Conservation (phyloP, 2,888 invertebrate species). For the Ceriagrion tenellum region DNA sequence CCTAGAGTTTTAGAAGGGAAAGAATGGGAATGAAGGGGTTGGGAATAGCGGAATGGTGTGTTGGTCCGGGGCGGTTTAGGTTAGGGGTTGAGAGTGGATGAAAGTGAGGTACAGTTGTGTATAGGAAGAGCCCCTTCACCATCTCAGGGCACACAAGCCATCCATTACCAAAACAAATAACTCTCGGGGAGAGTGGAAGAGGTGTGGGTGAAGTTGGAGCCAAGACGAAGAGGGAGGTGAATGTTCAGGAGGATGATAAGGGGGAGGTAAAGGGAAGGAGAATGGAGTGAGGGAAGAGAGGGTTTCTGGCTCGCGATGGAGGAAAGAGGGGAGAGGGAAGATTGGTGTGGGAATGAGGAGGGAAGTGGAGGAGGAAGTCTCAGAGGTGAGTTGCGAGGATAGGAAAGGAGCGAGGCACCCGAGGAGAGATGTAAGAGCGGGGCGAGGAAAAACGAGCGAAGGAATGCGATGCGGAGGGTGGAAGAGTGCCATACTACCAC, state of each 20-base stretch:
- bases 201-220: not conserved
- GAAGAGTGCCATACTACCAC: not conserved
- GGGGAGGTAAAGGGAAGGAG: not conserved
- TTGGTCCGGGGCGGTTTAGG: not conserved
- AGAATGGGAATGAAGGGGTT: not conserved
- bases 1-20: not conserved
- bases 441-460: not conserved
- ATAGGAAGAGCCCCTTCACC: not conserved
- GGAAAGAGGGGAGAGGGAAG: not conserved
- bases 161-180: slow-evolving; percentile 66
- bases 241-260: not conserved
- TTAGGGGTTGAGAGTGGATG: not conserved
- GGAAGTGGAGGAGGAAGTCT: not conserved
- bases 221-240: not conserved
- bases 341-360: not conserved
- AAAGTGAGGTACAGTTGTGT: not conserved
- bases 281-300: not conserved
- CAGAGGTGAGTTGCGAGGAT: too few relatives aligned
- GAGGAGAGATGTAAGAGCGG: not conserved
- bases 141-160: not conserved
- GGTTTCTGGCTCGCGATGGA: not conserved
- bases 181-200: not conserved
- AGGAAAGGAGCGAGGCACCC: too few relatives aligned
- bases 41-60: not conserved
- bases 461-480: not conserved